These are phyloP conservation scores for Scelioninae gen. 1 DNA, from an alignment of 2,888 invertebrate species.

Conservation along the genomic window DNA sequence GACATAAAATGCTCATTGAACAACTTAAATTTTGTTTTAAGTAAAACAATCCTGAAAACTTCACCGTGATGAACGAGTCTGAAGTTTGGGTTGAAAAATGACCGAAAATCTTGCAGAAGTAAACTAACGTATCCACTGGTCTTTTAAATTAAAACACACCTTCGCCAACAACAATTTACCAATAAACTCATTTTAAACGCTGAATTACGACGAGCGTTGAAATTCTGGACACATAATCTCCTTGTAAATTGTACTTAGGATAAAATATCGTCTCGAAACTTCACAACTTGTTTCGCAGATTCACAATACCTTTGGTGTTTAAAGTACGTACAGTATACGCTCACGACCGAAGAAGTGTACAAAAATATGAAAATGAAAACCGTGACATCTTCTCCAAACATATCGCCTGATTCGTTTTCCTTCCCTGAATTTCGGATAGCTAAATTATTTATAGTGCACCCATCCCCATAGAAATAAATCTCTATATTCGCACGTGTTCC, in stretches of 20 bases:
- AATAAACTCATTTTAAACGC: constrained; percentile 66
- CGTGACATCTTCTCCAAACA: constrained; percentile 55
- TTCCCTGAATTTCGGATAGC: constrained; percentile 54
- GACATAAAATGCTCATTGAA: too few relatives aligned
- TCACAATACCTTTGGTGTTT: constrained; percentile 68
- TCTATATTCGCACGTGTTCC: constrained; percentile 53
- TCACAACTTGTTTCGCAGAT: constrained; percentile 69
- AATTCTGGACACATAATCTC: constrained; percentile 68
- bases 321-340: constrained; percentile 43
- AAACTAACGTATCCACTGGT: constrained; percentile 13
- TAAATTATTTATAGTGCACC: constrained; percentile 66
- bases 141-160: constrained; percentile 33
- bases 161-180: constrained; percentile 42
- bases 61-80: constrained; percentile 16
- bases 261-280: constrained; percentile 71
- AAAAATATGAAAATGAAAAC: constrained; percentile 71
- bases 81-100: constrained; percentile 5
- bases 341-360: constrained; percentile 52
- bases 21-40: too few relatives aligned
- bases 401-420: constrained; percentile 62
- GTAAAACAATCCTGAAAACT: too few relatives aligned
- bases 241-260: constrained; percentile 69
- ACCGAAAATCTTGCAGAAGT: not conserved
- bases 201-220: constrained; percentile 59
- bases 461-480: constrained; percentile 57